Conservation (phyloP, 2,797 vertebrate species). For the Pempheris klunzingeri region DNA sequence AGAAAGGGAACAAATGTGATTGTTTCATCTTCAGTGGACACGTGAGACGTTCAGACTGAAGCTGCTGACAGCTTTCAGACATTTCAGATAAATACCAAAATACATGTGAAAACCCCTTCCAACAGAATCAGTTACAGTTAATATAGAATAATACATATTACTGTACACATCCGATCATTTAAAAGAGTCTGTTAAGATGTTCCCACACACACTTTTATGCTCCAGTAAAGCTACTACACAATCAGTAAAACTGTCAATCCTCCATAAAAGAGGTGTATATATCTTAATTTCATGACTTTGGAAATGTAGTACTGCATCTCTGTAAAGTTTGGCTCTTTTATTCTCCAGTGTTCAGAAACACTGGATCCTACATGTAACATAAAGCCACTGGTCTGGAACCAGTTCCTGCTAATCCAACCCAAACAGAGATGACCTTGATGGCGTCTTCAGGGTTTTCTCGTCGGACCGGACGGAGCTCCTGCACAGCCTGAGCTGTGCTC, state of each 20-base stretch:
- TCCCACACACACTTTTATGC: too few species aligned
- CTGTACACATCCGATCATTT: neutral
- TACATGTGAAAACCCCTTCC: too few species aligned
- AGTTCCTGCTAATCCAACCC: neutral
- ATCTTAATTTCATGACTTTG: too few species aligned
- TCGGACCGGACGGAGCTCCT: too few species aligned
- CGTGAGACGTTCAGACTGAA: neutral
- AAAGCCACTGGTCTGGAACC: neutral
- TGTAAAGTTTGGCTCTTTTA: neutral
- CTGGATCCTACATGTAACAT: neutral
- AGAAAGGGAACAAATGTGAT: neutral
- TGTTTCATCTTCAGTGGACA: conserved; percentile 1
- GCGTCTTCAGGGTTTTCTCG: neutral
- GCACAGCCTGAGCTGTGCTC: neutral
- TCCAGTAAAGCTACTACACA: too few species aligned
- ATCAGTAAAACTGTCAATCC: neutral
- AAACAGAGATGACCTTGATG: neutral
- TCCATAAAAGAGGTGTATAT: neutral
- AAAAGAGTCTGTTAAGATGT: too few species aligned
- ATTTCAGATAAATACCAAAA: too few species aligned
- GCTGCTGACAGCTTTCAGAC: too few species aligned
- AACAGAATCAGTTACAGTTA: too few species aligned
- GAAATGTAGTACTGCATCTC: neutral
- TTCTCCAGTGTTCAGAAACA: too few species aligned
- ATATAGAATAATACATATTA: too few species aligned